These are phyloP conservation scores for Andrena chrysosceles DNA, from an alignment of 2,888 invertebrate genomes.

Conservation along the genomic window DNA sequence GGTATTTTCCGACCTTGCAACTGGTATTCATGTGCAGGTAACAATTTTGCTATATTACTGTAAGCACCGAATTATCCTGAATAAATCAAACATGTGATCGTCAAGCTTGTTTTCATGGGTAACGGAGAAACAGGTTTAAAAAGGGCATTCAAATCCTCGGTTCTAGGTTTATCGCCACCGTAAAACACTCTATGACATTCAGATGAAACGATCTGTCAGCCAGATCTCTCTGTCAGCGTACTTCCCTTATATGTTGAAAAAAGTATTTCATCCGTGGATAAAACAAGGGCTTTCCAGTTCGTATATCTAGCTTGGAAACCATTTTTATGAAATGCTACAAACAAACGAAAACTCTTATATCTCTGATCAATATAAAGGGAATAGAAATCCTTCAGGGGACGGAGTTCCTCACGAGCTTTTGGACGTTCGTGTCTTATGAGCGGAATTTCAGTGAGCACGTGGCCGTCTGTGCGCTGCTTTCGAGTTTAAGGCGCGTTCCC, in stretches of 20 bases:
- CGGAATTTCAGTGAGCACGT: slow-evolving; percentile 20
- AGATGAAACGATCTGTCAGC: too few relatives aligned
- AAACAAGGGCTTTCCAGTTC: not conserved
- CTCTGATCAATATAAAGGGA: slow-evolving; percentile 11
- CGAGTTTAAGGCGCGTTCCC: slow-evolving; percentile 34
- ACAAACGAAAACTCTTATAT: not conserved
- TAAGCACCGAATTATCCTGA: too few relatives aligned
- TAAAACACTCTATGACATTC: too few relatives aligned
- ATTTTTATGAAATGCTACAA: not conserved
- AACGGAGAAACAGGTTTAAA: too few relatives aligned
- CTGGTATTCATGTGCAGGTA: too few relatives aligned
- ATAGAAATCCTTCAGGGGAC: not conserved
- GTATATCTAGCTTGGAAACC: not conserved
- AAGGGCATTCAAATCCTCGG: too few relatives aligned
- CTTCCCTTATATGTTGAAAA: not conserved
- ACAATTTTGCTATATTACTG: too few relatives aligned
- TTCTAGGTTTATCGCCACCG: too few relatives aligned
- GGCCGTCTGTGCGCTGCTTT: slow-evolving; percentile 8
- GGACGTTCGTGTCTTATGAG: slow-evolving; percentile 4
- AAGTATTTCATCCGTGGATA: not conserved
- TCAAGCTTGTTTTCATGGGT: too few relatives aligned
- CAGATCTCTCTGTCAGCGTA: too few relatives aligned
- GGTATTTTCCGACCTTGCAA: too few relatives aligned
- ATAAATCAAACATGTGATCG: too few relatives aligned
- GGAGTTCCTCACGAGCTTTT: slow-evolving; percentile 15